These are phyloP conservation scores for Myrmecophaga tridactyla DNA, from an alignment of 2,113 vertebrate species.

Conservation along the genomic window DNA sequence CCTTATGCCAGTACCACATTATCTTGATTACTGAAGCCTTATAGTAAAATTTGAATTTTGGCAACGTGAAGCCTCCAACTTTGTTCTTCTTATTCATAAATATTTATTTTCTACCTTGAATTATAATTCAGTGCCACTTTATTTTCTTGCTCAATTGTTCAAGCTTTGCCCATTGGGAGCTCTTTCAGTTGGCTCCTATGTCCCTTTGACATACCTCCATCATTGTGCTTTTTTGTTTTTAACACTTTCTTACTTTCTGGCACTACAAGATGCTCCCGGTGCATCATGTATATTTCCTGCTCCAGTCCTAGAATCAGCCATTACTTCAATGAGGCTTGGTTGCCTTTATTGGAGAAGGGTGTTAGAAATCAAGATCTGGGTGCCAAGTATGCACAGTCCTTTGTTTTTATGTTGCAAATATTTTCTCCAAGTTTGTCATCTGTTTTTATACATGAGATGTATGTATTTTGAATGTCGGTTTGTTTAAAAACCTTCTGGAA, in stretches of 20 bases:
- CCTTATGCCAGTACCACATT: not conserved
- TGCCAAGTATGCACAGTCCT: not conserved
- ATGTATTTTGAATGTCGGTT: not conserved
- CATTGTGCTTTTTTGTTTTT: not conserved
- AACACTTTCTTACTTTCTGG: not conserved
- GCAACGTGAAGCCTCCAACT: not conserved
- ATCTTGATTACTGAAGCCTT: not conserved
- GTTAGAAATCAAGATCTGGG: not conserved
- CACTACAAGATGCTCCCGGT: not conserved
- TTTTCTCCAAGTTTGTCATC: not conserved
- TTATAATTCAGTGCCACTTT: not conserved
- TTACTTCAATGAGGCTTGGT: not conserved
- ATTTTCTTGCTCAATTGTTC: not conserved
- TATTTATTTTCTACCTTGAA: not conserved
- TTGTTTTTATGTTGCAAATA: too few species aligned
- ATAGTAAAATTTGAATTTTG: not conserved
- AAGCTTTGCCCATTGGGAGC: not conserved
- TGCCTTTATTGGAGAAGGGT: not conserved
- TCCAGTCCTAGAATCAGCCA: not conserved
- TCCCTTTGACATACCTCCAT: not conserved
- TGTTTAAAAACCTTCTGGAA: not conserved
- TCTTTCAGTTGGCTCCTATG: not conserved
- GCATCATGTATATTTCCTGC: not conserved
- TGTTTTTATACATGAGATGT: not conserved
- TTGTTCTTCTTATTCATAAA: not conserved